A percentile compares a stretch with the other conserved stretches of the same genome.
These are phyloP conservation scores for Selenia dentaria DNA, from an alignment of 2,888 invertebrate genomes.

Conservation along the genomic window DNA sequence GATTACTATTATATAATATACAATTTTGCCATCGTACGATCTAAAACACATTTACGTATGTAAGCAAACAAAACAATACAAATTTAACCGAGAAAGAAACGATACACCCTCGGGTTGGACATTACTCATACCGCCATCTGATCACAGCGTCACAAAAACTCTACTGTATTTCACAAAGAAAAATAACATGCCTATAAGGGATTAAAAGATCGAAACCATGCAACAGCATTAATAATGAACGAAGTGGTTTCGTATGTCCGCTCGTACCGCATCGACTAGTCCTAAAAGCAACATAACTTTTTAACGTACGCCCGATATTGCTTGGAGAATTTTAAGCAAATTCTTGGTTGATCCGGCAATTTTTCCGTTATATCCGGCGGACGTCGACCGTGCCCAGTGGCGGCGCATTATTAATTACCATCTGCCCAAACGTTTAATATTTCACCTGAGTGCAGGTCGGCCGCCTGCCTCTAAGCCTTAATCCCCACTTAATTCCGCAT, in stretches of 20 bases:
- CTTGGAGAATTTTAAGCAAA: slow-evolving; percentile 61
- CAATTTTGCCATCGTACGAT: no score
- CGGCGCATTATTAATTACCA: slow-evolving; percentile 78
- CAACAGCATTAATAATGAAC: slow-evolving; percentile 43
- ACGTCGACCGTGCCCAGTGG: slow-evolving; percentile 51
- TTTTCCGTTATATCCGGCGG: slow-evolving; percentile 75
- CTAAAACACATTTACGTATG: no score
- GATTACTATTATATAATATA: no score
- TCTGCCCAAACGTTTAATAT: slow-evolving; percentile 75
- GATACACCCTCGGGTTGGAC: no score
- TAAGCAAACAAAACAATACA: no score
- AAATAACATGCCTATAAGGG: background rate
- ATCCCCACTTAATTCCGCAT: slow-evolving; percentile 72
- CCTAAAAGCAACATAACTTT: slow-evolving; percentile 54
- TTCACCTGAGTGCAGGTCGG: slow-evolving; percentile 72
- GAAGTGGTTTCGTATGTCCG: slow-evolving; percentile 41
- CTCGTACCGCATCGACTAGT: slow-evolving; percentile 34
- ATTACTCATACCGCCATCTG: no score
- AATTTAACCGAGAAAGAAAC: no score
- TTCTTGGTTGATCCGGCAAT: slow-evolving; percentile 68
- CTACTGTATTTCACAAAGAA: no score
- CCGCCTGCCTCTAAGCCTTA: slow-evolving; percentile 60
- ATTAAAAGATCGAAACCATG: slow-evolving; percentile 8
- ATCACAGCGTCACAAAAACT: no score
- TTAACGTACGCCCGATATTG: slow-evolving; percentile 56